Evolutionary conservation across 2,888 invertebrate genomes (phyloP).

Genomic region (Drosophila limbata): DNA sequence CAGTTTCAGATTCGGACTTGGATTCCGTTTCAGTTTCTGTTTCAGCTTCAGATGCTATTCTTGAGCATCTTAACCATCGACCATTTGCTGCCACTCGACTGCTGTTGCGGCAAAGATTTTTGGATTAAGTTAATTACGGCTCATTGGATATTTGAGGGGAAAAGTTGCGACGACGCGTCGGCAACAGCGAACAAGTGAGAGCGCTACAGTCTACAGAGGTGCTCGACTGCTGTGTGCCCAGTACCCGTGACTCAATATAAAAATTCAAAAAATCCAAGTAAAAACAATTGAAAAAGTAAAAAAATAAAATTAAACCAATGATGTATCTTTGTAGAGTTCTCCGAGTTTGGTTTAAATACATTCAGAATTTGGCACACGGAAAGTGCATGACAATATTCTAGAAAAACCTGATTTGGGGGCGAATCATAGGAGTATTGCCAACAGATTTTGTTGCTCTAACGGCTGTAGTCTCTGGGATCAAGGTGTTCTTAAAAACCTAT

Average conservation of each 20-base stretch:
- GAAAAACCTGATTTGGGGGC: no score
- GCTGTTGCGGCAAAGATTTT: conserved; percentile 78
- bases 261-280: no score
- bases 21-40: conserved; percentile 1
- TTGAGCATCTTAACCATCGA: conserved; percentile 33
- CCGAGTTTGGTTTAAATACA: no score
- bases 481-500: background rate
- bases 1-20: background rate
- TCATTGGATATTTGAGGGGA: conserved; percentile 73
- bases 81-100: conserved; percentile 32
- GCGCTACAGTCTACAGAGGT: background rate
- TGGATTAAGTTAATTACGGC: conserved; percentile 83
- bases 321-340: no score
- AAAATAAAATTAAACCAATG: no score
- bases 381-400: no score
- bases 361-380: no score
- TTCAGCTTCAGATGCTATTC: conserved; percentile 13
- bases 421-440: no score
- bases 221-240: background rate
- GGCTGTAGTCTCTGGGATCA: no score
- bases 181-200: conserved; percentile 19
- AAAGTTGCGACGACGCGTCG: conserved; percentile 38
- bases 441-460: no score
- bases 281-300: no score
- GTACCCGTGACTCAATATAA: background rate